Conservation (phyloP, 2,888 invertebrate species). For the Drosophila imparisetae region DNA sequence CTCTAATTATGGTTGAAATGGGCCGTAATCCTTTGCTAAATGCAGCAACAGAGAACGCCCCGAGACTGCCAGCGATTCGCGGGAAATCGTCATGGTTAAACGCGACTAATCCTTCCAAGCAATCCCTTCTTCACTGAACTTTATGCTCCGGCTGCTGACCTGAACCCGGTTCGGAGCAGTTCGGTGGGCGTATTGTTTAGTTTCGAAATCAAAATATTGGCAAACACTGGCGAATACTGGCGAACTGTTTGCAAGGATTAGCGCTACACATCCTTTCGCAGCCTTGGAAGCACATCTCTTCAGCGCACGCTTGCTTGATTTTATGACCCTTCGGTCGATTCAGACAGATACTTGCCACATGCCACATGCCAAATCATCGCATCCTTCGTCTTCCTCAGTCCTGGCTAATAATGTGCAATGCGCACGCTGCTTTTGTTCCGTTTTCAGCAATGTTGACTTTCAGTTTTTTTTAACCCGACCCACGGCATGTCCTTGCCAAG, state of each 20-base stretch:
- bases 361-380: slow-evolving; percentile 32
- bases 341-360: slow-evolving; percentile 28
- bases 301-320: slow-evolving; percentile 62
- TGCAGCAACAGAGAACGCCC: slow-evolving; percentile 71
- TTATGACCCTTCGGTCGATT: slow-evolving; percentile 48
- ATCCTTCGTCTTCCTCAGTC: slow-evolving; percentile 26
- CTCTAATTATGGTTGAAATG: slow-evolving; percentile 82
- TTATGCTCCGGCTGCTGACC: slow-evolving; percentile 28
- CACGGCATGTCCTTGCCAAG: slow-evolving; percentile 46
- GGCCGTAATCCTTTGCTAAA: slow-evolving; percentile 79
- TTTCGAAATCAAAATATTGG: slow-evolving; percentile 83
- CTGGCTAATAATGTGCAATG: slow-evolving; percentile 66
- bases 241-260: slow-evolving; percentile 66
- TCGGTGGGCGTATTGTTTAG: slow-evolving; percentile 80
- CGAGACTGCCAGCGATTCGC: slow-evolving; percentile 34
- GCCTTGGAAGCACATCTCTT: slow-evolving; percentile 44
- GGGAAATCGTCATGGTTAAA: slow-evolving; percentile 73
- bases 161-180: slow-evolving; percentile 38
- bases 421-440: slow-evolving; percentile 54
- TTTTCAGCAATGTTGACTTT: slow-evolving; percentile 57
- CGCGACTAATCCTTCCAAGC: slow-evolving; percentile 73
- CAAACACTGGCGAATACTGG: slow-evolving; percentile 72
- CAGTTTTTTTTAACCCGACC: slow-evolving; percentile 66
- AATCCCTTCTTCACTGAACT: slow-evolving; percentile 37
- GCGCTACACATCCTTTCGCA: slow-evolving; percentile 67